Evolutionary conservation across 2,797 vertebrate genomes (phyloP).

Genomic region (Pygocentrus nattereri): DNA sequence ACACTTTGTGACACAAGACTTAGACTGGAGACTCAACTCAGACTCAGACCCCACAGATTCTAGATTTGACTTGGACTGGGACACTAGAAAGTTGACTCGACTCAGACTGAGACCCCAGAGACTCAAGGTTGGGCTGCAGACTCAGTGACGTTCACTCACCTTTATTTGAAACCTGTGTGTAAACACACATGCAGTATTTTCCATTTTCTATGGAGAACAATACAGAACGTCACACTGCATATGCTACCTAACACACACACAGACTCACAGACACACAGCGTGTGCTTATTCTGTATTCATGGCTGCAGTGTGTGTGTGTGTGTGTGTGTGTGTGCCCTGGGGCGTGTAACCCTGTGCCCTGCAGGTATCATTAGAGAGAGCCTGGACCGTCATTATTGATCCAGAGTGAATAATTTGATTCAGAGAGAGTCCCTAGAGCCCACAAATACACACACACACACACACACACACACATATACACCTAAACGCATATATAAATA

Average conservation of each 20-base stretch:
- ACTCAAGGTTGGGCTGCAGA: no score
- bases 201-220: not conserved
- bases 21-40: no score
- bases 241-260: constrained; percentile 9
- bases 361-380: constrained; percentile 83
- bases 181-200: not conserved
- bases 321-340: constrained; percentile 64
- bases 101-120: no score
- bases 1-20: no score
- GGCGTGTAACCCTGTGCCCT: constrained; percentile 78
- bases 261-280: constrained; percentile 49
- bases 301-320: constrained; percentile 60
- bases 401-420: constrained; percentile 76
- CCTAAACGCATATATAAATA: not conserved
- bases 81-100: no score
- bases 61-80: no score
- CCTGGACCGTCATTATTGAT: constrained; percentile 84
- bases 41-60: no score
- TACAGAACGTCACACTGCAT: not conserved
- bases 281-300: constrained; percentile 76
- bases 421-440: constrained; percentile 68
- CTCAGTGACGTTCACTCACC: not conserved
- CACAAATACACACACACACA: constrained; percentile 42
- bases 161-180: not conserved
- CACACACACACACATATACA: constrained; percentile 20